phyloP scores from a whole-genome alignment of 2,797 vertebrate genomes.

The Protonibea diacanthus region DNA sequence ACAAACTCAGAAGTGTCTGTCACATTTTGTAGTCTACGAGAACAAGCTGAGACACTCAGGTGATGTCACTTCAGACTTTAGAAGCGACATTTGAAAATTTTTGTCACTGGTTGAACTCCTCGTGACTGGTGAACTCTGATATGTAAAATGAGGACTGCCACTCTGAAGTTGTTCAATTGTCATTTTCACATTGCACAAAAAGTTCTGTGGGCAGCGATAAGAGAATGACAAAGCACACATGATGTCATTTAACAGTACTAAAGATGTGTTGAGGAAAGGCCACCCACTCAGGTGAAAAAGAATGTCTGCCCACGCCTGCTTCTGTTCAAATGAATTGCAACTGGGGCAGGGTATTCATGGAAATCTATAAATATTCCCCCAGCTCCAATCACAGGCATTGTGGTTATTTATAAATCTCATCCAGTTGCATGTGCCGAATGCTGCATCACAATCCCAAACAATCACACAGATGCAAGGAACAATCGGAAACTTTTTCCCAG shows the following conservation, averaged over 20 bases:
- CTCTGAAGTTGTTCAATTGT: too few species aligned
- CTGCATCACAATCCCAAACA: slow-evolving; percentile 68
- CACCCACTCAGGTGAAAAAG: slow-evolving; percentile 13
- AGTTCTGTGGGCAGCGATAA: not conserved
- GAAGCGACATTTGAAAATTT: too few species aligned
- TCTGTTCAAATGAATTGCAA: slow-evolving; percentile 55
- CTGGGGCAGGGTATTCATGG: slow-evolving; percentile 61
- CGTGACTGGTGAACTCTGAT: too few species aligned
- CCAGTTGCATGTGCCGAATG: slow-evolving; percentile 50
- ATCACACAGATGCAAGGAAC: slow-evolving; percentile 60
- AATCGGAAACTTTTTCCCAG: slow-evolving; percentile 36
- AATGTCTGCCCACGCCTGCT: slow-evolving; percentile 19
- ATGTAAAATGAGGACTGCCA: too few species aligned
- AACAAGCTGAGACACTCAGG: too few species aligned
- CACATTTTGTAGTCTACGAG: too few species aligned
- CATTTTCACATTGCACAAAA: too few species aligned
- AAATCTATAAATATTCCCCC: slow-evolving; percentile 69
- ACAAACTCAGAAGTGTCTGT: too few species aligned
- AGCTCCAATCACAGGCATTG: slow-evolving; percentile 58
- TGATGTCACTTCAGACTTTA: too few species aligned
- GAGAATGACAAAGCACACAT: slow-evolving; percentile 15
- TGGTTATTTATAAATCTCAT: slow-evolving; percentile 70
- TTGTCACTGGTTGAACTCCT: too few species aligned
- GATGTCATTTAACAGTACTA: slow-evolving; percentile 24
- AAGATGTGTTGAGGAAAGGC: slow-evolving; percentile 36